A percentile compares a stretch with the other conserved stretches of the same genome.
Evolutionary conservation across 1,140 invertebrate species (phyloP).

Genomic region (Drosophila takahashii): DNA sequence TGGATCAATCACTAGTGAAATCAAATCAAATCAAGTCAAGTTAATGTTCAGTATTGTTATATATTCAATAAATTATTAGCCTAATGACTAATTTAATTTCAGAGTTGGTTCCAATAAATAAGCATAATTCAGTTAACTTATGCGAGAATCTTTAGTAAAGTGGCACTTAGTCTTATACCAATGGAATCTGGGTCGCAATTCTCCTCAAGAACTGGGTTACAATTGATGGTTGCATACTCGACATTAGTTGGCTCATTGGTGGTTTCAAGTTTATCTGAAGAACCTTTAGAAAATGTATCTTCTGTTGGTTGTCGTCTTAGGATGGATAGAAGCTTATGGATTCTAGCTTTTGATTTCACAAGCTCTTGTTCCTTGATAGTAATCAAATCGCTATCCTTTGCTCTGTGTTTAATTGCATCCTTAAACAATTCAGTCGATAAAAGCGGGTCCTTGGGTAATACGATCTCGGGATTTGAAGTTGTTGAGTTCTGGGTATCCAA

Average conservation of each 20-base stretch:
- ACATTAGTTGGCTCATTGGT: not conserved
- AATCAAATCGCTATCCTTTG: constrained; percentile 11
- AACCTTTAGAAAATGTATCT: not conserved
- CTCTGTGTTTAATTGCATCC: constrained; percentile 1
- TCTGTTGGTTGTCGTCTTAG: not conserved
- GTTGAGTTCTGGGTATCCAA: not conserved
- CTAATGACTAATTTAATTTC: not conserved
- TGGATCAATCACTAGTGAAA: too few relatives aligned
- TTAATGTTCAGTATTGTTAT: not conserved
- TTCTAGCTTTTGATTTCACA: not conserved
- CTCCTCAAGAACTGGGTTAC: constrained; percentile 10
- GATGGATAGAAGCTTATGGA: constrained; percentile 17
- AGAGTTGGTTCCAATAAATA: not conserved
- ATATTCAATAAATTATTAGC: not conserved
- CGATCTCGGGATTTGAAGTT: not conserved
- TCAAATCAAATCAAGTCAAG: not conserved
- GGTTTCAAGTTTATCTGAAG: not conserved
- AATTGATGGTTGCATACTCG: constrained; percentile 21
- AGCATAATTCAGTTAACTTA: constrained; percentile 4
- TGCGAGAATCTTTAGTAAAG: constrained; percentile 28
- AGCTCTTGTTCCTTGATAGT: not conserved
- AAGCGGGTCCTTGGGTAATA: not conserved
- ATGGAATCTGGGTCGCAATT: constrained; percentile 15
- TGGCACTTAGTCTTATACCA: constrained; percentile 36
- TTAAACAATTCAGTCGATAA: constrained; percentile 1